Evolutionary conservation across 2,888 invertebrate genomes (phyloP), one percentile per base, ranked within the genome.

Genomic region (Drosophila buzzatii): DNA sequence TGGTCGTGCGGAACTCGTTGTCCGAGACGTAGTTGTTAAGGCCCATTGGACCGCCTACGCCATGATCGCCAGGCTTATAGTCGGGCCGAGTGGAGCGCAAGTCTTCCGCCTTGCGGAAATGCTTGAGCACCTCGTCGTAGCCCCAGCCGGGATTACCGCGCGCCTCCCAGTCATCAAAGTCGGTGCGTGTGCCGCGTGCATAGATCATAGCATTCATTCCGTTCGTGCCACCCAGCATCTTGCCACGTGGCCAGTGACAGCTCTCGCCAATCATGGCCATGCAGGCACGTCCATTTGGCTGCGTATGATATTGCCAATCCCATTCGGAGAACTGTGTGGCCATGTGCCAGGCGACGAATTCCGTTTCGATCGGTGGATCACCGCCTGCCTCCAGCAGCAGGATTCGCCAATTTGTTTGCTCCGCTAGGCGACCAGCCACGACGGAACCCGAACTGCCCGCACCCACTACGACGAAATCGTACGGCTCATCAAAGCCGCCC

Each of bases 311-410:
- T 57, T 92, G 91, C 93, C 93, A 93, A 37, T 92, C 93, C 91
- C 91, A 92, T 1, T 89, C 63, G 12, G 92, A 92, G 82, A 92
- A 92, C 76, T 92, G 93, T 14, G 92, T 90, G 10, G 91, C 81
- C 81, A 92, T 91, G 56, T 91, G 92, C 92, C 92, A 93, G 57
- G 89, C 93, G 16, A 93, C 93, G 55, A 92, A 90, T 90, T 93
- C 91, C 12, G 91, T 90, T 73, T 93, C 93, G n/a, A 93, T 95
- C 92, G 74, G 95, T 91, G 93, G 93, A 91, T 96, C 96, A 0
- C 95, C 95, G 53, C 97, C 97, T 47, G 97, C 97, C 93, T 98
- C 97, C 64, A 97, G 92, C 23, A 97, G 93, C 23, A 98, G 93
- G 0, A 97, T 95, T 70, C 95, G 96, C 97, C 97, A 97, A 42